Percentiles rank a stretch among this genome's conserved stretches.
Conservation (phyloP, 2,888 invertebrate species). For the Labia minor region DNA sequence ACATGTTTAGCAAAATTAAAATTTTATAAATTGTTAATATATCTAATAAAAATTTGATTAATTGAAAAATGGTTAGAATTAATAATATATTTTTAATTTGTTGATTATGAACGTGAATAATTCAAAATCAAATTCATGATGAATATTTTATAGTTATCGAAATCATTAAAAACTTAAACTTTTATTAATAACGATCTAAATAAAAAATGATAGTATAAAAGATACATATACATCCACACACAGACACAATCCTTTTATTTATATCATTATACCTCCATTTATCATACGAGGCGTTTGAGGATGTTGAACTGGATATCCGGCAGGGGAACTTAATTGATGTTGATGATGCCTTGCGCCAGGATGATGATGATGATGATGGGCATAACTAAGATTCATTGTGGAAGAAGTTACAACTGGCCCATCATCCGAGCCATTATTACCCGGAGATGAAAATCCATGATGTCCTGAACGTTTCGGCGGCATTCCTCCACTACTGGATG, state of each 20-base stretch:
- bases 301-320: slow-evolving; percentile 16
- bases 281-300: not conserved
- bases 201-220: too few species aligned
- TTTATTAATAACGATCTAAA: too few species aligned
- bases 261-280: slow-evolving; percentile 14
- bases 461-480: not conserved
- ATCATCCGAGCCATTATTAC: slow-evolving; percentile 8
- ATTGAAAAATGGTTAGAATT: too few species aligned
- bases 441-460: not conserved
- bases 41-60: too few species aligned
- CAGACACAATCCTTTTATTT: too few species aligned
- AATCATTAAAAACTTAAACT: too few species aligned
- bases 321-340: slow-evolving; percentile 20
- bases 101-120: too few species aligned
- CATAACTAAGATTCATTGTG: slow-evolving; percentile 24
- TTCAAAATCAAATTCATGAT: too few species aligned
- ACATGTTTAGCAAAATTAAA: too few species aligned
- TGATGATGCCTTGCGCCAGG: slow-evolving; percentile 17
- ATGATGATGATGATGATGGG: slow-evolving; percentile 24
- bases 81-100: too few species aligned
- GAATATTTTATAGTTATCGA: too few species aligned
- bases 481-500: not conserved
- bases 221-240: too few species aligned
- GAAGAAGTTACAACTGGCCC: slow-evolving; percentile 23
- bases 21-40: not conserved